These are phyloP conservation scores for Florisuga fusca DNA, from an alignment of 2,797 vertebrate genomes.

Conservation along the genomic window DNA sequence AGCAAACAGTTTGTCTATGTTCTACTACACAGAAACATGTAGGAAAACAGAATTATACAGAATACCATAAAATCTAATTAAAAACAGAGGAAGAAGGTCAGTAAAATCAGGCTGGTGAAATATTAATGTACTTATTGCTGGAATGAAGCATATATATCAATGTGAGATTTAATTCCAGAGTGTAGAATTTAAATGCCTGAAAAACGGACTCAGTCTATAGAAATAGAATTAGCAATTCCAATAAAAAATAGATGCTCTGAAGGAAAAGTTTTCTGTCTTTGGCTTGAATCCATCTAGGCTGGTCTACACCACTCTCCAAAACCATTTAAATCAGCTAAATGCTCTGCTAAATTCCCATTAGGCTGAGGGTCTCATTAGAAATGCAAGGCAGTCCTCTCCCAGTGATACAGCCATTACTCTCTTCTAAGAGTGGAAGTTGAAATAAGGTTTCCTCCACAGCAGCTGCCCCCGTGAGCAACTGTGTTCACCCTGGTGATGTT, in stretches of 20 bases:
- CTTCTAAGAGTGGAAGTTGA: background rate
- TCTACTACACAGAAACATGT: conserved; percentile 12
- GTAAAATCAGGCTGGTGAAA: conserved; percentile 44
- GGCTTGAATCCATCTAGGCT: conserved; percentile 36
- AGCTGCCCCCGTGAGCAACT: background rate
- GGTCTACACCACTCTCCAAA: conserved; percentile 4
- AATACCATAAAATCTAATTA: conserved; percentile 44
- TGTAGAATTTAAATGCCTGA: conserved; percentile 50
- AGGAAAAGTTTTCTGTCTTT: conserved; percentile 47
- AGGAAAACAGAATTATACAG: conserved; percentile 44
- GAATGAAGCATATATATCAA: conserved; percentile 62
- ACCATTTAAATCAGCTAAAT: conserved; percentile 58
- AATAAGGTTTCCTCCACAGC: background rate
- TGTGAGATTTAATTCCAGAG: conserved; percentile 60
- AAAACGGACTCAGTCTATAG: conserved; percentile 45
- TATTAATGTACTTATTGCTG: conserved; percentile 57
- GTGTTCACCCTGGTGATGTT: background rate
- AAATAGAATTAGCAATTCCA: conserved; percentile 69
- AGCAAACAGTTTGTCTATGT: conserved; percentile 39
- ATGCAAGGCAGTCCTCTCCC: background rate
- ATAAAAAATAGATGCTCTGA: conserved; percentile 64
- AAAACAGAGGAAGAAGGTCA: conserved; percentile 40
- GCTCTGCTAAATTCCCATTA: conserved; percentile 52
- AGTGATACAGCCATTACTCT: conserved; percentile 3
- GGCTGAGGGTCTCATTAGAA: conserved; percentile 8